Evolutionary conservation across 2,888 invertebrate genomes (phyloP).

Genomic region (Crocallis elinguaria): DNA sequence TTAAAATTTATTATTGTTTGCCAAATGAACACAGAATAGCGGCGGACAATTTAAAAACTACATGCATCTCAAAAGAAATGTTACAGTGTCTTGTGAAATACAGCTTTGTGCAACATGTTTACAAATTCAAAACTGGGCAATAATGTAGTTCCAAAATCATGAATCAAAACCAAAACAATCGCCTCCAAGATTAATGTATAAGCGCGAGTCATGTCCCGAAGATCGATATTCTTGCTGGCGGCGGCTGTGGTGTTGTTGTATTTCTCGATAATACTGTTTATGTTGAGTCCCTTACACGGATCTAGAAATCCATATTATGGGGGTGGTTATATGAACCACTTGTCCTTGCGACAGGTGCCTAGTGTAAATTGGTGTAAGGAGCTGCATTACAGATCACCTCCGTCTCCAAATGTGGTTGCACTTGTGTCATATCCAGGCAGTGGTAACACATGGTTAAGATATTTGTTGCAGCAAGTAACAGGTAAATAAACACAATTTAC

Average conservation of each 20-base stretch:
- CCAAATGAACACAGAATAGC: too few relatives aligned
- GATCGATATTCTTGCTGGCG: constrained; percentile 65
- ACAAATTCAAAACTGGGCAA: neutral
- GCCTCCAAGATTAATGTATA: neutral
- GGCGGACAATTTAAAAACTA: too few relatives aligned
- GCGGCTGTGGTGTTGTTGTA: constrained; percentile 68
- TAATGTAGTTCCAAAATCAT: constrained; percentile 18
- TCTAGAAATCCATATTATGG: constrained; percentile 54
- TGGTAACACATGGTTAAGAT: constrained; percentile 93
- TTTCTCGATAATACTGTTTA: constrained; percentile 73
- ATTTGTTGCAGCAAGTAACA: constrained; percentile 91
- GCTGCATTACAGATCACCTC: constrained; percentile 75
- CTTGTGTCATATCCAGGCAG: constrained; percentile 93
- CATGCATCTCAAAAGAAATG: neutral
- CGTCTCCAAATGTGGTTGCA: constrained; percentile 82
- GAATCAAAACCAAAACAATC: constrained; percentile 28
- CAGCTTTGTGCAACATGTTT: neutral
- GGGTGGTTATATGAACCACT: constrained; percentile 58
- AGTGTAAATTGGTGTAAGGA: constrained; percentile 82
- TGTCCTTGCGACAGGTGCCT: constrained; percentile 61
- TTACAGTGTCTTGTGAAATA: neutral
- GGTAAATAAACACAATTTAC: constrained; percentile 67
- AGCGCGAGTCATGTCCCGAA: constrained; percentile 61
- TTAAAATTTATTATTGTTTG: too few relatives aligned
- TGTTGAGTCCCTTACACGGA: constrained; percentile 69